Conservation (phyloP, 2,113 vertebrate genomes). For the Vicugna pacos region DNA sequence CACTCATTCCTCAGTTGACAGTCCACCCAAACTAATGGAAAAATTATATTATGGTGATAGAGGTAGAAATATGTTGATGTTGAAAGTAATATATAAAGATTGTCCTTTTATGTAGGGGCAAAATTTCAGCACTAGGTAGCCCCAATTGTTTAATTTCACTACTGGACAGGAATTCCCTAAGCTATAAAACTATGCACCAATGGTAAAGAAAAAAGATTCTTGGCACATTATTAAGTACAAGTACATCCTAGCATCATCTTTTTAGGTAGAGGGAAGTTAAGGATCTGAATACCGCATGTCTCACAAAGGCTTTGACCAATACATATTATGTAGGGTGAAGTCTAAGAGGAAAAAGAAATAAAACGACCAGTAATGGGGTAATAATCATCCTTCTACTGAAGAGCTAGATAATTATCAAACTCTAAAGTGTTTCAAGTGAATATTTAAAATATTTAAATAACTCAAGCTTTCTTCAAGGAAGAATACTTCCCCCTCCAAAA, state of each 20-base stretch:
- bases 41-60: not conserved
- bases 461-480: conserved; percentile 53
- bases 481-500: not conserved
- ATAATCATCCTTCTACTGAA: not conserved
- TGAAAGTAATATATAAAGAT: conserved; percentile 34
- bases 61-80: conserved; percentile 20
- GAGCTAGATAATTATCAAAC: conserved; percentile 25
- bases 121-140: conserved; percentile 20
- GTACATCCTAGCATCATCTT: not conserved
- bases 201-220: not conserved
- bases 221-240: conserved; percentile 25
- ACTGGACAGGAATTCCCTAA: conserved; percentile 35
- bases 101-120: not conserved
- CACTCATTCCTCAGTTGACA: not conserved
- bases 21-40: conserved; percentile 5
- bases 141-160: conserved; percentile 37
- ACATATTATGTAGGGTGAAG: not conserved
- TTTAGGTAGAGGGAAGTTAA: conserved; percentile 16
- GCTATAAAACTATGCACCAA: not conserved
- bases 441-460: conserved; percentile 54
- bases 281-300: conserved; percentile 12
- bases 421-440: conserved; percentile 24
- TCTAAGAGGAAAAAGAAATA: conserved; percentile 56
- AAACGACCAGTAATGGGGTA: conserved; percentile 9
- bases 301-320: conserved; percentile 16